Evolutionary conservation across 2,888 invertebrate genomes (phyloP).

Genomic region (Anoplius nigerrimus): DNA sequence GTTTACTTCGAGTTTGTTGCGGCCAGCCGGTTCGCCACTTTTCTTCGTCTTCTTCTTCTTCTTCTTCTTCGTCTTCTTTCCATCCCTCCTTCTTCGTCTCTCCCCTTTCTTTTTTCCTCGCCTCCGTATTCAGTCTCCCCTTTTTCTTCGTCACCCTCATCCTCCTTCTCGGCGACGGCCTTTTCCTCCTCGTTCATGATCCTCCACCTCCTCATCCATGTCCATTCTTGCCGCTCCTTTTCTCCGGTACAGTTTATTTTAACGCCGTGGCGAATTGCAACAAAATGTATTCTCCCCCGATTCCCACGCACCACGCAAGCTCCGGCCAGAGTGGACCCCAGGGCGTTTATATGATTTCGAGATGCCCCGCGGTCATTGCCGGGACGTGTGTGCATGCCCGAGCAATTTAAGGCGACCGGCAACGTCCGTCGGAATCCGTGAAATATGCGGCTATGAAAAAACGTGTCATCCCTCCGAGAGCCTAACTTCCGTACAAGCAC

Average conservation of each 20-base stretch:
- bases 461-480: too few species aligned
- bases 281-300: constrained; percentile 26
- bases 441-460: too few species aligned
- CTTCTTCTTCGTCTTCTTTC: constrained; percentile 18
- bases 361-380: too few species aligned
- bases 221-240: constrained; percentile 7
- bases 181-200: constrained; percentile 22
- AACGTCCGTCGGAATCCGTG: too few species aligned
- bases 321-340: too few species aligned
- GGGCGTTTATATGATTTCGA: too few species aligned
- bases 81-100: constrained; percentile 22
- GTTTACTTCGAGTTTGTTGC: constrained; percentile 59
- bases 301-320: background rate
- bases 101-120: constrained; percentile 22
- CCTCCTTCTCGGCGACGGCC: background rate
- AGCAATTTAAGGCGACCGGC: too few species aligned
- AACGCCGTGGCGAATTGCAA: constrained; percentile 20
- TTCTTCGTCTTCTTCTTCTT: constrained; percentile 43
- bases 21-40: constrained; percentile 56
- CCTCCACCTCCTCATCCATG: constrained; percentile 20
- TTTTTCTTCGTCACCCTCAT: constrained; percentile 6
- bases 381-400: too few species aligned
- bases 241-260: constrained; percentile 34
- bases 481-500: too few species aligned
- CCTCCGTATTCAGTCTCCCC: constrained; percentile 4